Evolutionary conservation across 1,140 invertebrate genomes (phyloP), one percentile per base, ranked within the genome.

Genomic region (Chironomus tepperi): DNA sequence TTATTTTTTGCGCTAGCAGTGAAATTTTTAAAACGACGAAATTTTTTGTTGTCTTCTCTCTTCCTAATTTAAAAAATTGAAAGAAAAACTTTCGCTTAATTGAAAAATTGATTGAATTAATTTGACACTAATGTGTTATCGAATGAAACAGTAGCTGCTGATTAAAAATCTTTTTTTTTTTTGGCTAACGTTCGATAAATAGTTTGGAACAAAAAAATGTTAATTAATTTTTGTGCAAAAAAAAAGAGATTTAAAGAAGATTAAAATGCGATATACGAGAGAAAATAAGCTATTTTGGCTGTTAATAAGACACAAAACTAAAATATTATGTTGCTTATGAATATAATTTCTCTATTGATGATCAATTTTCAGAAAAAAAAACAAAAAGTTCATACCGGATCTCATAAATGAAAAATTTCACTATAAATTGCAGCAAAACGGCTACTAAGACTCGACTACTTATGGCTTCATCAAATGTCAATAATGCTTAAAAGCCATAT

Each of bases 31-130:
- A 34, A 34, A 34, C 24, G 24, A 34, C 24, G 24, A 34, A 34
- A 2, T 34, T 34, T 34, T n/a, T n/a, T n/a, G n/a, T n/a, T n/a
- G n/a, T n/a, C n/a, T n/a, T n/a, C n/a, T n/a, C n/a, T n/a, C n/a
- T n/a, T n/a, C n/a, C n/a, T n/a, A n/a, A n/a, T n/a, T n/a, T n/a
- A n/a, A n/a, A 34, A 12, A 57, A n/a, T 57, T n/a, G 47, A 57
- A 57, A 57, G n/a, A 12, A n/a, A n/a, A 57, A 57, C 47, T 57
- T 57, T 57, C 47, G 47, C 47, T n/a, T 57, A 57, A 57, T 34
- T 57, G 47, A 57, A 57, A 34, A 34, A 57, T 57, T 57, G n/a
- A 57, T 34, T 57, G 47, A 57, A 57, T 57, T 57, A 57, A 57
- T 57, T 57, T 57, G 47, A 57, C 47, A 57, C n/a, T 57, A 57